These are phyloP conservation scores for Miltochrista miniata DNA, from an alignment of 2,888 invertebrate genomes.

Conservation along the genomic window DNA sequence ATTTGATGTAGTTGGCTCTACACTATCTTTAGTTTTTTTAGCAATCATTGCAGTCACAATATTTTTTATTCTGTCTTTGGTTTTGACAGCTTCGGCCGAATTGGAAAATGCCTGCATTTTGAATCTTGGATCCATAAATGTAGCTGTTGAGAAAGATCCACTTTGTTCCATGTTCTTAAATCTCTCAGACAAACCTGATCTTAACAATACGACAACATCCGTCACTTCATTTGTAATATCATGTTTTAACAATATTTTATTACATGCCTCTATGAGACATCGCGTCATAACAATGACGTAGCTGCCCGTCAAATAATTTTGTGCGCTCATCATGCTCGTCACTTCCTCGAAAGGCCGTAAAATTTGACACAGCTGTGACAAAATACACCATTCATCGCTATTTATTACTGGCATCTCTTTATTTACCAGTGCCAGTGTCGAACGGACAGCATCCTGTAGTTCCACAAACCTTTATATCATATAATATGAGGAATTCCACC, in stretches of 20 bases:
- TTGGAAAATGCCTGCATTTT: slow-evolving; percentile 1
- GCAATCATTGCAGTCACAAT: neutral
- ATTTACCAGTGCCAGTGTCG: slow-evolving; percentile 8
- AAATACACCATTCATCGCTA: slow-evolving; percentile 25
- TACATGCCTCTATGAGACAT: slow-evolving; percentile 5
- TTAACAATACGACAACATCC: neutral
- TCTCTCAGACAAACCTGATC: slow-evolving; percentile 6
- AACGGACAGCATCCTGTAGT: neutral
- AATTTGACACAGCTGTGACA: slow-evolving; percentile 19
- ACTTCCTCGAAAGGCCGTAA: slow-evolving; percentile 10
- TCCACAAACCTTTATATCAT: slow-evolving; percentile 12
- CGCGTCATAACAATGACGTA: slow-evolving; percentile 24
- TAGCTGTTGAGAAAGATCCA: slow-evolving; percentile 10
- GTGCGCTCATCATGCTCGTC: slow-evolving; percentile 20
- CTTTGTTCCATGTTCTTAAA: slow-evolving; percentile 9
- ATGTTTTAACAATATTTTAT: neutral
- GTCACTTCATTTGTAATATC: neutral
- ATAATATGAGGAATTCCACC: slow-evolving; percentile 14
- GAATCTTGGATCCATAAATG: slow-evolving; percentile 14
- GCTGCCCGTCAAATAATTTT: slow-evolving; percentile 31
- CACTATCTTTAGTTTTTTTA: neutral
- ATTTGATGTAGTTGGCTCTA: neutral
- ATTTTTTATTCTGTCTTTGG: neutral
- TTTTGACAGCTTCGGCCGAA: neutral
- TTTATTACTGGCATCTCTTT: slow-evolving; percentile 5